phyloP scores from a whole-genome alignment of 2,113 vertebrate genomes.

The Rhodinocichla rosea region DNA sequence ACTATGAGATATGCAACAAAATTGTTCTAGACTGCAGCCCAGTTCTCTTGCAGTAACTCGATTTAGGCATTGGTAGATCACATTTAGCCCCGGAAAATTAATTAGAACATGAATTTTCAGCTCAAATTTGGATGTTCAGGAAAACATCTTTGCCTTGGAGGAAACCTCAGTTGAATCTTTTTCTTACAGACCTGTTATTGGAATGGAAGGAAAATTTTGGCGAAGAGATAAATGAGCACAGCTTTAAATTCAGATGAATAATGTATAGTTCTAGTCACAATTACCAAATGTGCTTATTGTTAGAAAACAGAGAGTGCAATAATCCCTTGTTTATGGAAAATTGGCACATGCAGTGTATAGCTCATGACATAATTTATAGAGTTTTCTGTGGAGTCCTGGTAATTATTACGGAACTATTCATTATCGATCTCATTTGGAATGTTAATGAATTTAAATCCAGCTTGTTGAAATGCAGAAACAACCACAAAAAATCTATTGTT shows the following conservation, averaged over 20 bases:
- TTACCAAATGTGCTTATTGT: conserved; percentile 40
- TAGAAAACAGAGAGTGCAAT: conserved; percentile 41
- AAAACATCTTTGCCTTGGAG: not conserved
- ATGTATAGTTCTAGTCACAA: not conserved
- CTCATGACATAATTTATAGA: conserved; percentile 50
- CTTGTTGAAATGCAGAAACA: conserved; percentile 48
- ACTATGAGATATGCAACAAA: not conserved
- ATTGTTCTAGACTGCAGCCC: not conserved
- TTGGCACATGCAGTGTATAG: conserved; percentile 12
- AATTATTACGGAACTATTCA: conserved; percentile 63
- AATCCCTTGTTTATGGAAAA: conserved; percentile 53
- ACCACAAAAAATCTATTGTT: conserved; percentile 39
- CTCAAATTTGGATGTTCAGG: not conserved
- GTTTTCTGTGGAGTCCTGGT: conserved; percentile 46
- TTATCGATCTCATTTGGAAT: conserved; percentile 63
- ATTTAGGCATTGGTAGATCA: not conserved
- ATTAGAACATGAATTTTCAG: not conserved
- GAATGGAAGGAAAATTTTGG: not conserved
- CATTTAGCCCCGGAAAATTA: not conserved
- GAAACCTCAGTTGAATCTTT: not conserved
- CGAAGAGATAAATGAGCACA: not conserved
- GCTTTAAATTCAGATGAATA: not conserved
- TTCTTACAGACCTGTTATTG: not conserved
- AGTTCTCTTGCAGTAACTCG: not conserved
- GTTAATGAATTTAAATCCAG: conserved; percentile 44